phyloP scores from a whole-genome alignment of 2,797 vertebrate genomes.

The Crocodylus rhombifer region DNA sequence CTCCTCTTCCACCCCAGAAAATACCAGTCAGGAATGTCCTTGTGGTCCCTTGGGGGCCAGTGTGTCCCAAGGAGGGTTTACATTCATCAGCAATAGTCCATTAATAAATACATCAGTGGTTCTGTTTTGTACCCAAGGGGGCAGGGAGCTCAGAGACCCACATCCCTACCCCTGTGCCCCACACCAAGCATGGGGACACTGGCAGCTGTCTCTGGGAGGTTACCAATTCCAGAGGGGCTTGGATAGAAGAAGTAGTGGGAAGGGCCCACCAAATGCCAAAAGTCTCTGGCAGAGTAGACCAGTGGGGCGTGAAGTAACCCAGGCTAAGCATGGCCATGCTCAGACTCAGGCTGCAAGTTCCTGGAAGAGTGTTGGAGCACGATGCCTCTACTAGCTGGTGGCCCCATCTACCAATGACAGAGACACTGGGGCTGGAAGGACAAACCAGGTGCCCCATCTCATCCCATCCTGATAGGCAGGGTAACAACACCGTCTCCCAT shows the following conservation, averaged over 20 bases:
- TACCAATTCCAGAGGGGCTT: not conserved
- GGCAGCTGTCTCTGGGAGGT: not conserved
- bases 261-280: not conserved
- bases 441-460: not conserved
- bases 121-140: conserved; percentile 2
- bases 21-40: not conserved
- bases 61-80: conserved; percentile 30
- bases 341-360: too few species aligned
- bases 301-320: not conserved
- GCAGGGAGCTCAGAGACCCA: not conserved
- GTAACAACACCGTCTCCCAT: not conserved
- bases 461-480: not conserved
- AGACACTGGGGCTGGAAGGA: not conserved
- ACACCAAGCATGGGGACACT: not conserved
- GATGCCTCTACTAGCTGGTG: too few species aligned
- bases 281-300: rapidly evolving
- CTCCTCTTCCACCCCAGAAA: not conserved
- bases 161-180: not conserved
- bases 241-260: not conserved
- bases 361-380: too few species aligned
- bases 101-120: conserved; percentile 80
- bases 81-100: conserved; percentile 75
- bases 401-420: too few species aligned
- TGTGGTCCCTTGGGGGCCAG: not conserved
- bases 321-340: too few species aligned